Evolutionary conservation across 2,888 invertebrate genomes (phyloP), one percentile per base, ranked within the genome.

Genomic region (Netelia fuscicornis): DNA sequence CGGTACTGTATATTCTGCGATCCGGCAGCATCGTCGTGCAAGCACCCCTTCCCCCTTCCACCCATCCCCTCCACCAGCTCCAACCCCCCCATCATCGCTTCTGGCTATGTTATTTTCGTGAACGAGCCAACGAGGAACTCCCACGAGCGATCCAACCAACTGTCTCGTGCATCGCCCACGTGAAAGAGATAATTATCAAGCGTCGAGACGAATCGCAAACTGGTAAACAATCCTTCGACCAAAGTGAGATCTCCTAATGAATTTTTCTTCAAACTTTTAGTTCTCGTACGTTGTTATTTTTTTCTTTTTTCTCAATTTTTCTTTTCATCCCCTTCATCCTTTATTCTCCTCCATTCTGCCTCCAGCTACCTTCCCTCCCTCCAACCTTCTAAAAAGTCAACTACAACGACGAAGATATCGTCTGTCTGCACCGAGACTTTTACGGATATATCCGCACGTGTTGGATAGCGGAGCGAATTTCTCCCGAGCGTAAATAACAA

Each of bases 81-180:
- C 58, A 67, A 10, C 23, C 48, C 74, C 65, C 58, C 60, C 52
- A 23, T 67, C n/a, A 23, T 58, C 67, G 65, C 72, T 56, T 8
- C 71, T 56, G 78, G 56, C 79, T 81, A 79, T 79, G 79, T 79
- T 81, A 81, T 81, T 85, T 80, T 17, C 85, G 67, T 60, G 60
- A 37, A 37, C 37, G 37, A 56, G 48, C 77, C 25, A 60, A 56
- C 74, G 56, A 74, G 77, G 81, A 81, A 75, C 68, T 71, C 30
- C 74, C 56, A 67, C n/a, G 62, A 56, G 56, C 56, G 1, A 56
- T 44, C 37, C 44, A 77, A 5, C 30, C 30, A 60, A 60, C 68
- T 70, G 60, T 65, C 54, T 65, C 83, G 52, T 25, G 58, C 58
- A n/a, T 65, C 56, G 37, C 17, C 37, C 30, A 54, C 25, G 60